Evolutionary conservation across 2,797 vertebrate genomes (phyloP).

Genomic region (Clarias fuscus): DNA sequence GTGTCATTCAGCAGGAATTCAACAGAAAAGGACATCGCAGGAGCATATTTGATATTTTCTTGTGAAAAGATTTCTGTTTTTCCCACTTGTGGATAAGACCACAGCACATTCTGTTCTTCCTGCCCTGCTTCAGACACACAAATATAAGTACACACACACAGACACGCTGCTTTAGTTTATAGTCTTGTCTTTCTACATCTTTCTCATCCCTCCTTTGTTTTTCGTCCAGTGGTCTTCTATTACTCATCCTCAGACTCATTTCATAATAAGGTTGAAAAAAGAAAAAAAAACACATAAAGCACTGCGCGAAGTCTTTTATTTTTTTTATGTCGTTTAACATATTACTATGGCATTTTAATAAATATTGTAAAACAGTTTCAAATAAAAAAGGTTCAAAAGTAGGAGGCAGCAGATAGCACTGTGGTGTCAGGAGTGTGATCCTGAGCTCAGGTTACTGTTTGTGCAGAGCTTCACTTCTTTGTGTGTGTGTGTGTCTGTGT

Average conservation of each 20-base stretch:
- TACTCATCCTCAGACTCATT: neutral
- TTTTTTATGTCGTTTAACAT: too few species aligned
- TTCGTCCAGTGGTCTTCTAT: neutral
- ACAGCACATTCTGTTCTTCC: conserved; percentile 60
- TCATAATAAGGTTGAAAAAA: too few species aligned
- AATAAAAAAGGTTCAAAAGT: too few species aligned
- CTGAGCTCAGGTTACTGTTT: too few species aligned
- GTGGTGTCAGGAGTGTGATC: too few species aligned
- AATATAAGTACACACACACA: neutral
- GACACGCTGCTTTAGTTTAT: neutral
- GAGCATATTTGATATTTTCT: conserved; percentile 49
- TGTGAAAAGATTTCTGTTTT: conserved; percentile 44
- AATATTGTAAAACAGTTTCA: too few species aligned
- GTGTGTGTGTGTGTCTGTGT: too few species aligned
- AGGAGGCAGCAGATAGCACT: too few species aligned
- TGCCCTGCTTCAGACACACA: neutral
- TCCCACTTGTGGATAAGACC: conserved; percentile 37
- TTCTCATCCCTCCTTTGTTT: neutral
- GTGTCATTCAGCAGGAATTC: neutral
- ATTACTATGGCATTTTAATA: too few species aligned
- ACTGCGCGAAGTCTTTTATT: too few species aligned
- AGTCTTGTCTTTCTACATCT: neutral
- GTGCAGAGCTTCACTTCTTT: too few species aligned
- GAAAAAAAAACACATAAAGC: neutral
- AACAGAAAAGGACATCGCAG: neutral